Conservation (phyloP, 2,797 vertebrate genomes). For the Sebastiscus albofasciatus region DNA sequence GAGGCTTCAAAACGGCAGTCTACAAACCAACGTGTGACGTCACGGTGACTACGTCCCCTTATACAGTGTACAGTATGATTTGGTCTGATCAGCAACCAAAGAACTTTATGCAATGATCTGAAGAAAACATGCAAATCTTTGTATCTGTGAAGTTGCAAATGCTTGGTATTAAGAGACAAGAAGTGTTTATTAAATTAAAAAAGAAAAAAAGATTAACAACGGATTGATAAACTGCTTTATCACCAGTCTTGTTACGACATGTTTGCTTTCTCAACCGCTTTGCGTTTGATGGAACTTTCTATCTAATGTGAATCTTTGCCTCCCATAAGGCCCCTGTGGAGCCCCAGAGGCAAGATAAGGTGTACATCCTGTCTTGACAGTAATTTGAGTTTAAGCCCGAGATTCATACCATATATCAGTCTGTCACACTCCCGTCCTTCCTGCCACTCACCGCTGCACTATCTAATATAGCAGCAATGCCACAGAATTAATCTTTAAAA, state of each 20-base stretch:
- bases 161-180: not conserved
- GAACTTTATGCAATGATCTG: not conserved
- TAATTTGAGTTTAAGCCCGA: conserved; percentile 65
- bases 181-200: not conserved
- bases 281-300: conserved; percentile 42
- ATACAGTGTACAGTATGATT: not conserved
- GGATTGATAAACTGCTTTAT: not conserved
- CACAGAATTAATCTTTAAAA: conserved; percentile 71
- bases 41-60: too few species aligned
- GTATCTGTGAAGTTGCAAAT: not conserved
- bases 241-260: not conserved
- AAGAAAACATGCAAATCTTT: not conserved
- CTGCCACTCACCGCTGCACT: conserved; percentile 56
- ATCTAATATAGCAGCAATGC: conserved; percentile 71
- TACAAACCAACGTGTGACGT: too few species aligned
- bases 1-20: too few species aligned
- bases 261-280: conserved; percentile 10
- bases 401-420: conserved; percentile 61
- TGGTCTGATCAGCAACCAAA: not conserved
- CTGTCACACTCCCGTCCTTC: conserved; percentile 59
- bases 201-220: not conserved
- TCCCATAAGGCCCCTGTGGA: conserved; percentile 40
- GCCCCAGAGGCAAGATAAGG: conserved; percentile 59
- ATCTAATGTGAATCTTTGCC: conserved; percentile 44
- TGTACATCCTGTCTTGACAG: conserved; percentile 58